Conservation (phyloP, 2,113 vertebrate species). For the Cyprinodon variegatus region DNA sequence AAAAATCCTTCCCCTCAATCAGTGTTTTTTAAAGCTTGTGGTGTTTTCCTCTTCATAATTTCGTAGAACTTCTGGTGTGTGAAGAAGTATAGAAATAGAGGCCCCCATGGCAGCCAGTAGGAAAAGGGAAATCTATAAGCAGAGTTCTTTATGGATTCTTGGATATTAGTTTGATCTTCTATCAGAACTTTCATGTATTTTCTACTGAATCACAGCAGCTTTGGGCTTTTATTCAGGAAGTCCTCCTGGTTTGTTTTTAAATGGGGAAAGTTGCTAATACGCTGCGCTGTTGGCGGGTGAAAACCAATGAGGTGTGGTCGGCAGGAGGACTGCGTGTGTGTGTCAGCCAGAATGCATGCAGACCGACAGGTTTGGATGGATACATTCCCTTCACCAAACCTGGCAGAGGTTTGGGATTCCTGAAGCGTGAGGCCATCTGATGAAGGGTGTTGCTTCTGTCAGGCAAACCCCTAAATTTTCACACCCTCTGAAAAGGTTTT, state of each 20-base stretch:
- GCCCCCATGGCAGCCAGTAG: neutral
- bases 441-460: conserved; percentile 16
- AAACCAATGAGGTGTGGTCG: conserved; percentile 52
- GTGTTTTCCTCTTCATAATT: too few species aligned
- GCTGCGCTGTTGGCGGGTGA: neutral
- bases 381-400: conserved; percentile 46
- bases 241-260: neutral
- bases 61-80: too few species aligned
- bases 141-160: neutral
- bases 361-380: conserved; percentile 70
- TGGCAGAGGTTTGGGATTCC: conserved; percentile 65
- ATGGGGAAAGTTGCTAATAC: too few species aligned
- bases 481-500: neutral
- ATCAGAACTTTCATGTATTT: neutral
- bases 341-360: conserved; percentile 53
- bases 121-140: neutral
- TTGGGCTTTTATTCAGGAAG: neutral
- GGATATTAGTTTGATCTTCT: neutral
- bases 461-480: conserved; percentile 16
- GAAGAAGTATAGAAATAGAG: too few species aligned
- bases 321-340: conserved; percentile 15
- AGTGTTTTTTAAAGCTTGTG: too few species aligned
- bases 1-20: too few species aligned
- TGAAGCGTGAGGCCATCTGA: conserved; percentile 37
- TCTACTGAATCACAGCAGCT: neutral